phyloP scores from a whole-genome alignment of 2,113 vertebrate species.

The Sapajus apella region DNA sequence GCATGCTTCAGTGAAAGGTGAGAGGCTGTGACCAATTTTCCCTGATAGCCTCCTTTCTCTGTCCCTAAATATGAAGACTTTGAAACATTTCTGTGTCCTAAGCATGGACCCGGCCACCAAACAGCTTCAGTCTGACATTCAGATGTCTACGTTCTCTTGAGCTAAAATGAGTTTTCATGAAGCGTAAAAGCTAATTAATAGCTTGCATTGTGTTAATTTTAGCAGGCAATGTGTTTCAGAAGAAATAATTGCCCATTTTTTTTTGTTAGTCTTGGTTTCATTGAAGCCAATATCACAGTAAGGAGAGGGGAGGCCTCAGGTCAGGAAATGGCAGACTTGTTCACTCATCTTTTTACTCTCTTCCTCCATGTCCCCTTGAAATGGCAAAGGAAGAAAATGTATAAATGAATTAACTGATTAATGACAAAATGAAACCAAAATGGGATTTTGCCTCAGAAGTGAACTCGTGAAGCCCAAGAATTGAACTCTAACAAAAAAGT shows the following conservation, averaged over 20 bases:
- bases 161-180: background rate
- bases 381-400: background rate
- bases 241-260: background rate
- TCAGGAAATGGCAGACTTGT: background rate
- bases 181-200: background rate
- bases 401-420: background rate
- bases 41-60: background rate
- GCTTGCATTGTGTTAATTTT: background rate
- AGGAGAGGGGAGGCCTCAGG: too few species aligned
- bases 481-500: background rate
- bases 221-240: background rate
- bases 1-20: background rate
- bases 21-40: background rate
- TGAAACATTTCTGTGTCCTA: background rate
- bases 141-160: background rate
- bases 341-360: background rate
- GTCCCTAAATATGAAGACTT: background rate
- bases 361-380: background rate
- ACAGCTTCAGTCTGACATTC: background rate
- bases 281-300: background rate
- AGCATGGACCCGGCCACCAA: background rate
- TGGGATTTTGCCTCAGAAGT: background rate
- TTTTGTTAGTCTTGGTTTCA: background rate
- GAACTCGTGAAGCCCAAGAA: background rate
- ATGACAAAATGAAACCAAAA: conserved; percentile 23